phyloP scores from a whole-genome alignment of 2,888 invertebrate species.

The Drosophila neonasuta region DNA sequence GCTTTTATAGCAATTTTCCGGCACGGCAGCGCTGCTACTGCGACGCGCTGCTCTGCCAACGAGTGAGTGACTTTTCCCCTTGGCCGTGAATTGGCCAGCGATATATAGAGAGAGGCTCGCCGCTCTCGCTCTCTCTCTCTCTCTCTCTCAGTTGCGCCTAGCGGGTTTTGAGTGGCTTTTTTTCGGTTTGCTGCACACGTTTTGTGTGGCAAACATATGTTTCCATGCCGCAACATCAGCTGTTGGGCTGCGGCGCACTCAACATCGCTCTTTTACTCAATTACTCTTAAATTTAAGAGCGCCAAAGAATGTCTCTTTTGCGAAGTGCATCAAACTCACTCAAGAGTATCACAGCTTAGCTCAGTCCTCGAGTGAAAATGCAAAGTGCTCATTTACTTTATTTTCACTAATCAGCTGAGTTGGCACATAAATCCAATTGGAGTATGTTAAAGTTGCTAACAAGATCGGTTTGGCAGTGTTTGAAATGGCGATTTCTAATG shows the following conservation, averaged over 20 bases:
- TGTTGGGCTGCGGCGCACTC: conserved; percentile 36
- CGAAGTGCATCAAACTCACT: conserved; percentile 11
- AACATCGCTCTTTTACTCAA: conserved; percentile 21
- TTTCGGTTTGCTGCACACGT: conserved; percentile 26
- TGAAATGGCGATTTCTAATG: too few relatives aligned
- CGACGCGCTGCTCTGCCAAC: conserved; percentile 45
- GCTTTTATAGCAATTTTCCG: conserved; percentile 80
- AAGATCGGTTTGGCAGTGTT: background rate
- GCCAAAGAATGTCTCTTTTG: background rate
- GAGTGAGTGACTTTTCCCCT: conserved; percentile 71
- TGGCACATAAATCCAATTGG: background rate
- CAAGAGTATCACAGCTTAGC: conserved; percentile 27
- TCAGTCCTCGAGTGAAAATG: background rate
- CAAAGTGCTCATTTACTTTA: background rate
- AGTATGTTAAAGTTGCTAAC: background rate
- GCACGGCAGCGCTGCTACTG: conserved; percentile 53
- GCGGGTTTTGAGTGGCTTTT: conserved; percentile 18
- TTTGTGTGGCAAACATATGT: conserved; percentile 43
- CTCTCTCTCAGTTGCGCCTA: conserved; percentile 3
- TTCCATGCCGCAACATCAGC: conserved; percentile 37
- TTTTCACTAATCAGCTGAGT: conserved; percentile 3
- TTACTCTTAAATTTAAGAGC: conserved; percentile 44
- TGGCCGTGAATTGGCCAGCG: conserved; percentile 66
- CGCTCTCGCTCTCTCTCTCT: too few relatives aligned
- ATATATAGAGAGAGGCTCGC: conserved; percentile 3